phyloP scores from a whole-genome alignment of 2,888 invertebrate genomes.

The Blera fallax region DNA sequence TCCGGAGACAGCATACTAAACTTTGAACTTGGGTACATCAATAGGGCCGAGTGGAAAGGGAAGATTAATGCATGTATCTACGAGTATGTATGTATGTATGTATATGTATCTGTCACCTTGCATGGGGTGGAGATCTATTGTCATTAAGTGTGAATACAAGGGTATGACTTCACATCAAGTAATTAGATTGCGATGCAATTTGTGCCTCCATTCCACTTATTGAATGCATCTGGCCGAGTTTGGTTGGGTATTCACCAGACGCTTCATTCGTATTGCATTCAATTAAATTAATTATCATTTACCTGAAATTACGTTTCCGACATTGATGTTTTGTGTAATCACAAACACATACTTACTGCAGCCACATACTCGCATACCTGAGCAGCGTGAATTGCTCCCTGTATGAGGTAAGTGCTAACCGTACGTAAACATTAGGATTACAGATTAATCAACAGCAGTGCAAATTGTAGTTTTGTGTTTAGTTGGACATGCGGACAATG shows the following conservation, averaged over 20 bases:
- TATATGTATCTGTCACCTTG: background rate
- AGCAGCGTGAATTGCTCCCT: background rate
- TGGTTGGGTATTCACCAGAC: constrained; percentile 5
- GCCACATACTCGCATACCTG: background rate
- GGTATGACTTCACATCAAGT: constrained; percentile 36
- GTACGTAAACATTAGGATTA: constrained; percentile 30
- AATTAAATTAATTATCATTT: constrained; percentile 67
- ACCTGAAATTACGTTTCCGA: constrained; percentile 55
- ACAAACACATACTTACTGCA: background rate
- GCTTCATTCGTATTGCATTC: constrained; percentile 37
- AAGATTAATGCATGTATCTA: background rate
- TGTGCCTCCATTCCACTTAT: constrained; percentile 4
- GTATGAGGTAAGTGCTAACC: constrained; percentile 16
- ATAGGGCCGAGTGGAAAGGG: background rate
- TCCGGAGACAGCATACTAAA: constrained; percentile 12
- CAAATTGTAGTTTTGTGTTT: constrained; percentile 22
- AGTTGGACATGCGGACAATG: background rate
- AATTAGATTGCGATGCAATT: constrained; percentile 51
- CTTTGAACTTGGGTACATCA: constrained; percentile 46
- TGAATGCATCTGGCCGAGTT: constrained; percentile 7
- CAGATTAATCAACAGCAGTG: constrained; percentile 45
- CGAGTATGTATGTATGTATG: background rate
- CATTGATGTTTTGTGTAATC: constrained; percentile 53
- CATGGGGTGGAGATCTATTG: background rate
- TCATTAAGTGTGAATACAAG: constrained; percentile 40